These are phyloP conservation scores for Drosophila lutescens DNA, from an alignment of 2,888 invertebrate species.

Conservation along the genomic window DNA sequence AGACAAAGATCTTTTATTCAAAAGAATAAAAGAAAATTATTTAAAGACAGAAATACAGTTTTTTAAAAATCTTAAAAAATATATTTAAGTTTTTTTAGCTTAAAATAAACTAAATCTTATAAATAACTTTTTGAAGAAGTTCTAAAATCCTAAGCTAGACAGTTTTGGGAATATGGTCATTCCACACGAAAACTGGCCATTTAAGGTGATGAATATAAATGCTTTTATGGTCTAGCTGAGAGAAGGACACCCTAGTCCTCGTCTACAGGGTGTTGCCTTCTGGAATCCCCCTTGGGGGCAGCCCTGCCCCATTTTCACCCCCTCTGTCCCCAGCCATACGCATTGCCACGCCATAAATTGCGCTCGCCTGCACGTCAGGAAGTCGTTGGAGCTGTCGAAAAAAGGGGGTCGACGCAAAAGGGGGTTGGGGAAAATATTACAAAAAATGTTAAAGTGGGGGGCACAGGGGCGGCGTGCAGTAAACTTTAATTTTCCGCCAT, in stretches of 20 bases:
- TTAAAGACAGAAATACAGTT: too few relatives aligned
- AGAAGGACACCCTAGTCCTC: conserved; percentile 4
- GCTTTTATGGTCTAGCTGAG: neutral
- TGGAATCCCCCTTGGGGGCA: conserved; percentile 5
- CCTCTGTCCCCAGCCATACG: conserved; percentile 14
- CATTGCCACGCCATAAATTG: conserved; percentile 53
- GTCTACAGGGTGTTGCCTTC: conserved; percentile 14
- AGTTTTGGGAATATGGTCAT: neutral
- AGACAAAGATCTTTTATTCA: too few relatives aligned
- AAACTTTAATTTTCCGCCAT: conserved; percentile 70
- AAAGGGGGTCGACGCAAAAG: neutral
- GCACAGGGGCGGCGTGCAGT: conserved; percentile 6
- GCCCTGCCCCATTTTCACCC: neutral
- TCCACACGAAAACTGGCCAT: neutral
- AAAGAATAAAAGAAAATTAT: too few relatives aligned
- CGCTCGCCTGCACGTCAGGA: conserved; percentile 52
- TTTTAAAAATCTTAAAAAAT: too few relatives aligned
- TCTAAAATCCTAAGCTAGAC: neutral
- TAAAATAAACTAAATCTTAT: too few relatives aligned
- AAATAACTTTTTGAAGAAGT: too few relatives aligned
- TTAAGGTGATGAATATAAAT: conserved; percentile 22
- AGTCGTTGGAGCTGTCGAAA: conserved; percentile 47
- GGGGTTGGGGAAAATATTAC: neutral
- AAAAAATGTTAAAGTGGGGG: neutral
- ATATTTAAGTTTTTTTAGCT: too few relatives aligned